These are phyloP conservation scores for Punctoribates punctum DNA, from an alignment of 2,888 invertebrate genomes.

Conservation along the genomic window DNA sequence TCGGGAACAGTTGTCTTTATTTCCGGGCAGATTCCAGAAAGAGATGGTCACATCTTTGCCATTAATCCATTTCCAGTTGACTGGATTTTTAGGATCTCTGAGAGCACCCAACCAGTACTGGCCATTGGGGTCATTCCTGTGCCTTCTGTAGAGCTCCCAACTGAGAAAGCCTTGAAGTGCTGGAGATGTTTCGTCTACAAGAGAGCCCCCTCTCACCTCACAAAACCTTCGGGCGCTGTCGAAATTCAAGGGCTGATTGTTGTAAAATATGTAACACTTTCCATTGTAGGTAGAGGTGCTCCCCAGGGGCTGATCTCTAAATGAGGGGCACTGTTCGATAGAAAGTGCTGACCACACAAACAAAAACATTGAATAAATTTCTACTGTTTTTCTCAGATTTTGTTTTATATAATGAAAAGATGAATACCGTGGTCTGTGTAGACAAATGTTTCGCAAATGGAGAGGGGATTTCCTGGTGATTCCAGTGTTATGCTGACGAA, in stretches of 20 bases:
- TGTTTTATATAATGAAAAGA: neutral
- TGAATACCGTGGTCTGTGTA: slow-evolving; percentile 70
- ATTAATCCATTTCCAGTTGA: slow-evolving; percentile 83
- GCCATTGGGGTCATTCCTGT: slow-evolving; percentile 81
- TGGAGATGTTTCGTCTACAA: slow-evolving; percentile 88
- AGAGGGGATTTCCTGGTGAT: slow-evolving; percentile 68
- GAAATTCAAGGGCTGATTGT: slow-evolving; percentile 74
- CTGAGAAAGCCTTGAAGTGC: slow-evolving; percentile 89
- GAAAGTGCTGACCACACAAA: slow-evolving; percentile 48
- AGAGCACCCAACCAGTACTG: slow-evolving; percentile 94
- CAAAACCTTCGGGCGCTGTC: slow-evolving; percentile 76
- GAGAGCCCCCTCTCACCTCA: slow-evolving; percentile 71
- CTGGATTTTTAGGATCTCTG: slow-evolving; percentile 70
- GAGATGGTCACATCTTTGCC: slow-evolving; percentile 77
- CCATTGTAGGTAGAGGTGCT: slow-evolving; percentile 90
- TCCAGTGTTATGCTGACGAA: slow-evolving; percentile 89
- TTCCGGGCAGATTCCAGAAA: slow-evolving; percentile 73
- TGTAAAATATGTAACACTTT: slow-evolving; percentile 90
- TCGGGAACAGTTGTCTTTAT: slow-evolving; percentile 72
- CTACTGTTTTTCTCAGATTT: neutral
- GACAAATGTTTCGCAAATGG: slow-evolving; percentile 88
- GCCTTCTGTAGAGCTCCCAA: slow-evolving; percentile 88
- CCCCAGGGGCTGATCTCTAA: slow-evolving; percentile 86
- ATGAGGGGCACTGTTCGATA: slow-evolving; percentile 86
- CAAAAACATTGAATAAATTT: neutral